Evolutionary conservation across 2,888 invertebrate genomes (phyloP), one percentile per base, ranked within the genome.

Genomic region (Hypolimnas misippus): DNA sequence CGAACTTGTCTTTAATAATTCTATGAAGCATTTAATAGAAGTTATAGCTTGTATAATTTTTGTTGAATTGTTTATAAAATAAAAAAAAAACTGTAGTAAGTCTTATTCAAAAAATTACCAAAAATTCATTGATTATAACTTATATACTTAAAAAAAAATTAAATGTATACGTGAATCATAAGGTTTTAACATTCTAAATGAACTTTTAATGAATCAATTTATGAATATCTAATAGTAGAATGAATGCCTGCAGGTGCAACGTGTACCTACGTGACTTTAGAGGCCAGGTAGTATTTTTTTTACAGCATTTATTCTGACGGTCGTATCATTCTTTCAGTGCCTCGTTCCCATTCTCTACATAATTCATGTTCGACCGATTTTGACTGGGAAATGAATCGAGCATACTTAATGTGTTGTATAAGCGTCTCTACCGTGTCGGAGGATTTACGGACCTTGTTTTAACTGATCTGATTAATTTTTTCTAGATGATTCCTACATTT

Each of bases 341-440:
- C 60, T 58, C 51, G 49, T 65, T 62, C 64, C 63, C 57, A 59
- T 57, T 51, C 60, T 62, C 65, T 70, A 60, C 64, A 62, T 64
- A 72, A 70, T 70, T 70, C 69, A 65, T 69, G 66, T 59, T 61
- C 33, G 17, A 58, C 17, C 53, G 66, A 63, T 68, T 66, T 68
- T 67, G 70, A 69, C 66, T 69, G 57, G 49, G 60, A 70, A 71
- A 68, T 63, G 50, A 44, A 57, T 57, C 44, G 19, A 38, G 53
- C 38, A 42, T 53, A 21, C 33, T 4, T 51, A 53, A 57, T 59
- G 59, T 25, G 35, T 35, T 59, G 52, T 53, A 59, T 59, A 59
- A 59, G 21, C 25, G 35, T 38, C 44, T 46, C 33, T 60, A 16
- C 7, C 49, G 49, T 29, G 21, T 46, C 5, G 29, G 6, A 49